Percentiles rank a stretch among this genome's conserved stretches.
Evolutionary conservation across 2,888 invertebrate species (phyloP).

Genomic region (Caenorhabditis imperialis): DNA sequence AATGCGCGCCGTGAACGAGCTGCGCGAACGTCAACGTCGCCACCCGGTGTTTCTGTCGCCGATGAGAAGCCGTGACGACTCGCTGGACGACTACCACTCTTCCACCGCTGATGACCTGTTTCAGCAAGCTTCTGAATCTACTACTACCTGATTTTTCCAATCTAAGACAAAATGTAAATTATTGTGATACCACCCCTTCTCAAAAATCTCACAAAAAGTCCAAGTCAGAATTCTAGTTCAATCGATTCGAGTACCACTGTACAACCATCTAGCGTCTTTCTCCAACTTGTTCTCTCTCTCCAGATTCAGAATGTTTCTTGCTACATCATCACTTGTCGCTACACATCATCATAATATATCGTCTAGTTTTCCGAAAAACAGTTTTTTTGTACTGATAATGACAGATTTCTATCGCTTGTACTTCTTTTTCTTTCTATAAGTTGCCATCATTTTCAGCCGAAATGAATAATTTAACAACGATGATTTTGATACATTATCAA

Average conservation of each 20-base stretch:
- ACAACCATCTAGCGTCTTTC: no score
- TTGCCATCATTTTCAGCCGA: no score
- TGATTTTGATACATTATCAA: no score
- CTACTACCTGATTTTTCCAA: not conserved
- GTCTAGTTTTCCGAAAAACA: not conserved
- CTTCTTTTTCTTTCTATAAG: no score
- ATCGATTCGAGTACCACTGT: no score
- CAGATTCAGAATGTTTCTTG: no score
- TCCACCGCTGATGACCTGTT: constrained; percentile 66
- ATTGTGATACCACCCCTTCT: no score
- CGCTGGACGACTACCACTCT: constrained; percentile 68
- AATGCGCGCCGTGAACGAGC: constrained; percentile 71
- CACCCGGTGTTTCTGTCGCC: constrained; percentile 58
- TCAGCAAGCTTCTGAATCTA: constrained; percentile 36
- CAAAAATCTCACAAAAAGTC: no score
- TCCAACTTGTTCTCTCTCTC: no score
- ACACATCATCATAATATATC: not conserved
- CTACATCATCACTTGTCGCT: not conserved
- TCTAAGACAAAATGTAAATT: no score
- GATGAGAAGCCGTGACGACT: constrained; percentile 65
- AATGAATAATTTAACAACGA: no score
- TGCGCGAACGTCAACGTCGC: constrained; percentile 56
- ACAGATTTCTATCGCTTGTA: not conserved
- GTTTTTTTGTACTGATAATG: not conserved
- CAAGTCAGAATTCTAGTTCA: no score